phyloP scores from a whole-genome alignment of 2,888 invertebrate genomes.

The Hecatera dysodea region DNA sequence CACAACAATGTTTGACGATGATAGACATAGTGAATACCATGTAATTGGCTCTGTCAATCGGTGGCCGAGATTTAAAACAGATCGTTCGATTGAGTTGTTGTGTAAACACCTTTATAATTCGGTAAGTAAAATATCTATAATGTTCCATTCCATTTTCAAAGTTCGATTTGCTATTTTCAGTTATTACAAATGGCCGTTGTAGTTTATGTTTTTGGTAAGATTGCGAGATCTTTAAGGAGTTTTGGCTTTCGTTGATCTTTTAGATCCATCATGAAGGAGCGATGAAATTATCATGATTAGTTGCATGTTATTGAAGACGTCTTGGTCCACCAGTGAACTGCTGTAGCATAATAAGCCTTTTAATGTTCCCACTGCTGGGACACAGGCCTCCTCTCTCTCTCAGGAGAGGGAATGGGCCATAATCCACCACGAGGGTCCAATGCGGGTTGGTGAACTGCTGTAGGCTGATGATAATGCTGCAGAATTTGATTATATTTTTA shows the following conservation, averaged over 20 bases:
- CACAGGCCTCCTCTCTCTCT: too few species aligned
- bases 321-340: too few species aligned
- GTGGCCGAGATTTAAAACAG: conserved; percentile 50
- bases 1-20: conserved; percentile 51
- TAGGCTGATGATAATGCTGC: too few species aligned
- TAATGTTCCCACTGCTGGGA: too few species aligned
- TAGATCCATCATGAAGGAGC: not conserved
- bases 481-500: too few species aligned
- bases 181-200: not conserved
- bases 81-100: conserved; percentile 48
- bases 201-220: not conserved
- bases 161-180: conserved; percentile 4
- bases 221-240: not conserved
- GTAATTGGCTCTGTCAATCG: conserved; percentile 60
- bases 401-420: too few species aligned
- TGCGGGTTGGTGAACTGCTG: too few species aligned
- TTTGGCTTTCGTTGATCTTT: not conserved
- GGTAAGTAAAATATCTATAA: conserved; percentile 7
- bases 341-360: too few species aligned
- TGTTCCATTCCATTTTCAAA: conserved; percentile 6
- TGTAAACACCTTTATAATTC: conserved; percentile 31
- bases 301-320: too few species aligned
- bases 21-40: conserved; percentile 56
- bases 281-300: too few species aligned
- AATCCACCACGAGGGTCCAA: too few species aligned